Evolutionary conservation across 2,888 invertebrate species (phyloP).

Genomic region (Hipparchia sbordonii): DNA sequence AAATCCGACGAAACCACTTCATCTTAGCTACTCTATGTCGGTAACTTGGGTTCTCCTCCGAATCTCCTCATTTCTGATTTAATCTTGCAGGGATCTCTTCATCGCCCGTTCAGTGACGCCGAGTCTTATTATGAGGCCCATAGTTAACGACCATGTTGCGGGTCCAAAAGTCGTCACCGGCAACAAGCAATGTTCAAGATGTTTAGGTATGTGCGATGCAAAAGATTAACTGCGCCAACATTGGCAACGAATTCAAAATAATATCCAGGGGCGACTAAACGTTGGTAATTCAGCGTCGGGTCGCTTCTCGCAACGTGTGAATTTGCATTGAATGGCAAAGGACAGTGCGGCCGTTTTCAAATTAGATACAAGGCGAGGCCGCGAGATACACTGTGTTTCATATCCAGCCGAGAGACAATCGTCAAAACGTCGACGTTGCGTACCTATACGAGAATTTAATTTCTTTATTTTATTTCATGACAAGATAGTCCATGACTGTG

Average conservation of each 20-base stretch:
- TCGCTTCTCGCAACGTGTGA: constrained; percentile 76
- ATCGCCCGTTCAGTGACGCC: too few species aligned
- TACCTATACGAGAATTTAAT: background rate
- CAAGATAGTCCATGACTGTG: too few species aligned
- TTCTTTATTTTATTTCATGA: too few species aligned
- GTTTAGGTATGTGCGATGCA: constrained; percentile 6
- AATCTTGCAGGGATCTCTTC: too few species aligned
- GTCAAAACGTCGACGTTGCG: background rate
- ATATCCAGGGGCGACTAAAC: constrained; percentile 81
- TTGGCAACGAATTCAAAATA: constrained; percentile 57
- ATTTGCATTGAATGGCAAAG: constrained; percentile 82
- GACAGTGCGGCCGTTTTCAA: constrained; percentile 65
- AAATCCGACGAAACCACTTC: too few species aligned
- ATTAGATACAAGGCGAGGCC: constrained; percentile 55
- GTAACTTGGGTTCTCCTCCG: too few species aligned
- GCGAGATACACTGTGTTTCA: constrained; percentile 49
- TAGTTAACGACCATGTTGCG: too few species aligned
- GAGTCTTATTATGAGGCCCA: too few species aligned
- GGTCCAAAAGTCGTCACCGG: too few species aligned
- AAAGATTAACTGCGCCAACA: constrained; percentile 39
- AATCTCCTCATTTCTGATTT: too few species aligned
- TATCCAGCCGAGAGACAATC: constrained; percentile 26
- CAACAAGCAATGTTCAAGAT: too few species aligned
- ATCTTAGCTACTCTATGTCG: too few species aligned
- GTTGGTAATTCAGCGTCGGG: constrained; percentile 77